Percentiles rank a stretch among this genome's conserved stretches.
Evolutionary conservation across 1,140 invertebrate species (phyloP).

Genomic region (Globodera rostochiensis): DNA sequence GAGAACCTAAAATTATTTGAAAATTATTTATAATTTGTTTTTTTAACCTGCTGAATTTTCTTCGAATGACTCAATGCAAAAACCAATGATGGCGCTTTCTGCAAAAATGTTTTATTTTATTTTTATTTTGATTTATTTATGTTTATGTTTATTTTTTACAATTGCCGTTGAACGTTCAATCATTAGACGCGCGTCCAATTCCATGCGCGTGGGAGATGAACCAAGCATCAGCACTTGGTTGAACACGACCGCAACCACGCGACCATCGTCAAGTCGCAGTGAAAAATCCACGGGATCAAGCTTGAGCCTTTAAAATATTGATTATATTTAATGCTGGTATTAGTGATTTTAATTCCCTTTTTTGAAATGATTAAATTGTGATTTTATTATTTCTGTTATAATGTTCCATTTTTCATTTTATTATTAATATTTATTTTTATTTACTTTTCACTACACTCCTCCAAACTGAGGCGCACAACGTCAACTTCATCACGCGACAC

Average conservation of each 20-base stretch:
- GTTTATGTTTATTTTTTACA: neutral
- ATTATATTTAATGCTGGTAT: too few relatives aligned
- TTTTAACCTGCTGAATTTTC: neutral
- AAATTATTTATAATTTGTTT: neutral
- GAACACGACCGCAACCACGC: neutral
- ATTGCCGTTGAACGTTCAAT: neutral
- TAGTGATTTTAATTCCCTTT: too few relatives aligned
- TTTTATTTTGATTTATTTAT: neutral
- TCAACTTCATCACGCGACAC: neutral
- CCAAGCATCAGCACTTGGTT: neutral
- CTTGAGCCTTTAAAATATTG: neutral
- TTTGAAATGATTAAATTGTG: too few relatives aligned
- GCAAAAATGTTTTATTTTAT: too few relatives aligned
- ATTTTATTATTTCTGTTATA: too few relatives aligned
- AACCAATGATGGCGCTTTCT: neutral
- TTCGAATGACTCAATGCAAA: neutral
- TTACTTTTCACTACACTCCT: neutral
- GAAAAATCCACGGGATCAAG: neutral
- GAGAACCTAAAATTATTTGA: neutral
- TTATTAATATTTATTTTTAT: too few relatives aligned
- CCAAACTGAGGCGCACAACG: neutral
- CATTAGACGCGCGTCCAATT: neutral
- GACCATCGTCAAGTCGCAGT: neutral
- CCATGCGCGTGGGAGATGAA: neutral
- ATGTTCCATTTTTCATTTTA: too few relatives aligned